These are phyloP conservation scores for Cenopis cana DNA, from an alignment of 2,888 invertebrate genomes.

Conservation along the genomic window DNA sequence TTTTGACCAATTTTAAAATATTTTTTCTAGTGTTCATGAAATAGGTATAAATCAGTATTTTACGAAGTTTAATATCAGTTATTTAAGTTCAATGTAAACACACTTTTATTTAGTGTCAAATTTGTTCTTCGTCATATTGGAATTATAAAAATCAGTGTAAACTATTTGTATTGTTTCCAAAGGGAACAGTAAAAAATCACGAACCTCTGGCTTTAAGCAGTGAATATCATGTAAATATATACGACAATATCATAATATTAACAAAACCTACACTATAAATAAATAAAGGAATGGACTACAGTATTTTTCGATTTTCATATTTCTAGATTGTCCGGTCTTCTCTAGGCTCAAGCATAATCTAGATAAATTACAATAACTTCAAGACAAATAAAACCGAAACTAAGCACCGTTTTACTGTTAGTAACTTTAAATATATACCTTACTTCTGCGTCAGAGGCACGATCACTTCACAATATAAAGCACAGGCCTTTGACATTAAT, in stretches of 20 bases:
- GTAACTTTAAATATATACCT: constrained; percentile 28
- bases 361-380: constrained; percentile 16
- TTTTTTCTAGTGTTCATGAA: background rate
- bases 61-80: constrained; percentile 17
- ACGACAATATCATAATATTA: background rate
- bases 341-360: constrained; percentile 14
- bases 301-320: background rate
- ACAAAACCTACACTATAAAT: background rate
- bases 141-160: constrained; percentile 6
- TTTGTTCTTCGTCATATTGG: background rate
- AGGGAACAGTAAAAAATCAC: constrained; percentile 33
- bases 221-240: constrained; percentile 16
- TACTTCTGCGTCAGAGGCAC: constrained; percentile 31
- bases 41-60: constrained; percentile 15
- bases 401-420: constrained; percentile 37
- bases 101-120: background rate
- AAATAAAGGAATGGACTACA: constrained; percentile 16
- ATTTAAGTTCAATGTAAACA: constrained; percentile 9
- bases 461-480: constrained; percentile 39
- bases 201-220: constrained; percentile 23
- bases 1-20: background rate
- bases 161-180: constrained; percentile 8
- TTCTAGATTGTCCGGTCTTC: background rate
- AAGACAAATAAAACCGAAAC: constrained; percentile 23
- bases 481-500: constrained; percentile 40